phyloP scores from a whole-genome alignment of 2,888 invertebrate genomes.

The Mesorhabditis sp. region DNA sequence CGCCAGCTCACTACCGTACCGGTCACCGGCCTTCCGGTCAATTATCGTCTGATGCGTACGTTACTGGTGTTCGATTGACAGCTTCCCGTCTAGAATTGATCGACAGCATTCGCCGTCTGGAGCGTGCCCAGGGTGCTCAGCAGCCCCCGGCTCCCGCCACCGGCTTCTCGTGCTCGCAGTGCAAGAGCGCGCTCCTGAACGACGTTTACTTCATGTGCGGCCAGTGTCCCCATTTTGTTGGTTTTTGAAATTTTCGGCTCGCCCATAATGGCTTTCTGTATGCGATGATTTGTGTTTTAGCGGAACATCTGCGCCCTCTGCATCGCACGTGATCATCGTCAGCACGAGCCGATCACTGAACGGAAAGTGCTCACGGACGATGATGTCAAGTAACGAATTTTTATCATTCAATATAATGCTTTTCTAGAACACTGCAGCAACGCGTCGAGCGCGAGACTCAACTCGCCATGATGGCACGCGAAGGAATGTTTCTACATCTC shows the following conservation, averaged over 20 bases:
- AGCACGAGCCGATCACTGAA: not conserved
- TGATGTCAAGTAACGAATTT: not conserved
- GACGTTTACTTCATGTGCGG: slow-evolving; percentile 1
- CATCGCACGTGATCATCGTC: not conserved
- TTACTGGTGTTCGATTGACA: not conserved
- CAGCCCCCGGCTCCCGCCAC: not conserved
- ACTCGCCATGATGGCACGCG: too few species aligned
- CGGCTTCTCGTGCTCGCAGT: not conserved
- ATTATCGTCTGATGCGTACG: slow-evolving; percentile 19
- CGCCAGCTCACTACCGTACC: slow-evolving; percentile 27
- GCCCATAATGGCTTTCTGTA: not conserved
- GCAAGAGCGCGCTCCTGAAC: not conserved
- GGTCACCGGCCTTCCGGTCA: slow-evolving; percentile 23
- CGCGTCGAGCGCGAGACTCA: too few species aligned
- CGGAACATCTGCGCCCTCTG: not conserved
- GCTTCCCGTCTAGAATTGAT: not conserved
- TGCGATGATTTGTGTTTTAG: too few species aligned
- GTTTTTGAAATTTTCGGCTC: not conserved
- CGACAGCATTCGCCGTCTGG: not conserved
- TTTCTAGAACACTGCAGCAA: too few species aligned
- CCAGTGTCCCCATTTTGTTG: not conserved
- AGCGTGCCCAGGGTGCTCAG: not conserved
- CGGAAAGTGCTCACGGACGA: not conserved
- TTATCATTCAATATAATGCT: too few species aligned
- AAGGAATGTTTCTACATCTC: too few species aligned